Evolutionary conservation across 2,888 invertebrate genomes (phyloP), one percentile per base, ranked within the genome.

Genomic region (Antheraea yamamai): DNA sequence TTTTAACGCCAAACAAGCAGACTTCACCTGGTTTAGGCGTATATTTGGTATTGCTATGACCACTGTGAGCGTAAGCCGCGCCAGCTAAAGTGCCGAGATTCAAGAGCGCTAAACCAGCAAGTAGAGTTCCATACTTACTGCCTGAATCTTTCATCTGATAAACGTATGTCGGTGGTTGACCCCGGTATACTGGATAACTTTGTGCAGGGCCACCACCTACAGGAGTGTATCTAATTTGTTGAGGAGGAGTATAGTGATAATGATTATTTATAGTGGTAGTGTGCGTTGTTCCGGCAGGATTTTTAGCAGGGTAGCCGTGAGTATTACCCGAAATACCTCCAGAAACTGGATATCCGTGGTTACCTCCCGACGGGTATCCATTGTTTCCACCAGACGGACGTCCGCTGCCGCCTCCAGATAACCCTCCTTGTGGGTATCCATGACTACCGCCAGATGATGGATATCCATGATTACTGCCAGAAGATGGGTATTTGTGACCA

Each of bases 91-190:
- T 89, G 58, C 94, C 94, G 75, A 94, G 89, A 78, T 94, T 94
- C 61, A 93, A 83, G 26, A 94, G 81, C 0, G 94, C 94, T 20
- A 94, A 80, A 61, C 94, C 94, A 72, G 94, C 88, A 71, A 94
- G 79, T 52, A 94, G 75, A 1, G 92, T 91, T 18, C 94, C 91
- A 78, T 93, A 94, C 83, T 92, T 93, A 81, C 94, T 94, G 73
- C 91, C 93, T 0, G 94, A 94, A 78, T 94, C 85, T 78, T 91
- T 89, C 81, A 92, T 92, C 75, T 93, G 83, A 77, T 94, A 92
- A 12, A 94, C 93, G 79, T 93, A 93, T 35, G 85, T 90, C 3
- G 94, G 94, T 4, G 93, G 94, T 0, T 85, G 73, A 16, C 92
- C 91, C 7, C 80, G 92, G 78, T 93, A 94, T 4, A 93, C 92